phyloP scores from a whole-genome alignment of 2,113 vertebrate species.

The Entelurus aequoreus region DNA sequence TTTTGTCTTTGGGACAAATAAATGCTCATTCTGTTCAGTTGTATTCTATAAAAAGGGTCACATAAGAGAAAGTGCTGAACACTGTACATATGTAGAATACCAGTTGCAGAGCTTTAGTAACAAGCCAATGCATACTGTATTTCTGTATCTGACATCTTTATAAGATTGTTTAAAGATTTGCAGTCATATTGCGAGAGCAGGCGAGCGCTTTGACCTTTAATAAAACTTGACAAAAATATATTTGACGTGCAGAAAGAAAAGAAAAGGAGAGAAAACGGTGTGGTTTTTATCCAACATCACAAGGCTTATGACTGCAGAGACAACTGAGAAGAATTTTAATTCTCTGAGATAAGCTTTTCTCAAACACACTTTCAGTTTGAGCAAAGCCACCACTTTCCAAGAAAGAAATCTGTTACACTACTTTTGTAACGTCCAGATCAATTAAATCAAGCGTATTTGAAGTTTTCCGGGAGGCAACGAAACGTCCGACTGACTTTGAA shows the following conservation, averaged over 20 bases:
- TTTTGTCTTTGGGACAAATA: no score
- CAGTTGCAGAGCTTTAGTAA: no score
- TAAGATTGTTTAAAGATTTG: no score
- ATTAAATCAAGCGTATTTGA: conserved; percentile 18
- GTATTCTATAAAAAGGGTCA: conserved; percentile 57
- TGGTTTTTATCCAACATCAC: conserved; percentile 31
- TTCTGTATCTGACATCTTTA: no score
- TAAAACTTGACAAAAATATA: neutral
- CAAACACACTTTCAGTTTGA: conserved; percentile 11
- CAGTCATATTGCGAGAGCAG: neutral
- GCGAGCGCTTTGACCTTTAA: neutral
- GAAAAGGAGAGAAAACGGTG: neutral
- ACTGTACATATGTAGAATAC: neutral
- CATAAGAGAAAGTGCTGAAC: conserved; percentile 54
- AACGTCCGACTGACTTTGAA: conserved; percentile 42
- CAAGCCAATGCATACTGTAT: no score
- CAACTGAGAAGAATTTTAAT: conserved; percentile 49
- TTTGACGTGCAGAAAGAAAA: neutral
- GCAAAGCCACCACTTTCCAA: neutral
- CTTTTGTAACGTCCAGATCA: conserved; percentile 12
- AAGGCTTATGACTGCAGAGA: conserved; percentile 38
- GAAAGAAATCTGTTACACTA: neutral
- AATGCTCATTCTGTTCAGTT: no score
- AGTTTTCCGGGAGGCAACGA: conserved; percentile 13
- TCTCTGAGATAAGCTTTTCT: conserved; percentile 37